These are phyloP conservation scores for Sapajus apella DNA, from an alignment of 2,113 vertebrate species.

Conservation along the genomic window DNA sequence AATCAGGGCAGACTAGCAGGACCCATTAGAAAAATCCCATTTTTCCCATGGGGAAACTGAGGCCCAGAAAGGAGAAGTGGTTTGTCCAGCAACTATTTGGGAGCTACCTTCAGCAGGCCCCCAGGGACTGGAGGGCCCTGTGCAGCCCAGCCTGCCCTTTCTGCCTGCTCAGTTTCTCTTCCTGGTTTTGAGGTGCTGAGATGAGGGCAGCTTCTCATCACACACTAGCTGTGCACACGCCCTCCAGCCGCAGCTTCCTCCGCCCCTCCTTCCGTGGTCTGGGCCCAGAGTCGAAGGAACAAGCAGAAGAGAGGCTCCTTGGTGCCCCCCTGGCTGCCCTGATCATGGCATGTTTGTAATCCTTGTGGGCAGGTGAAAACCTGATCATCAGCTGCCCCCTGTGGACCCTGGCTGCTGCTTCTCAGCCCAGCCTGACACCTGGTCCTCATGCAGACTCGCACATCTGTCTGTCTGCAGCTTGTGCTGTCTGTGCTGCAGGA, in stretches of 20 bases:
- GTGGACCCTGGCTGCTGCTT: background rate
- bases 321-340: background rate
- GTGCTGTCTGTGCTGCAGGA: background rate
- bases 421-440: background rate
- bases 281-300: conserved; percentile 35
- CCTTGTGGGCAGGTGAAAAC: background rate
- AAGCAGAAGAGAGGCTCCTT: conserved; percentile 8
- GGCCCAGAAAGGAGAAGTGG: background rate
- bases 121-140: background rate
- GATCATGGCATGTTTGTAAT: background rate
- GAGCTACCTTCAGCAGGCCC: background rate
- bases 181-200: conserved; percentile 59
- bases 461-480: background rate
- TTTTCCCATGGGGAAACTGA: conserved; percentile 40
- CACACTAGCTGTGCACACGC: conserved; percentile 14
- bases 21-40: background rate
- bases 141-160: background rate
- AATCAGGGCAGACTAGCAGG: background rate
- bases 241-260: conserved; percentile 72
- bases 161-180: conserved; percentile 71
- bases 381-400: conserved; percentile 18
- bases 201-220: conserved; percentile 53
- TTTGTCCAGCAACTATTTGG: background rate
- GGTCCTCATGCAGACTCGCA: background rate
- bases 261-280: conserved; percentile 49